These are phyloP conservation scores for Trinectes maculatus DNA, from an alignment of 2,113 vertebrate genomes.

Conservation along the genomic window DNA sequence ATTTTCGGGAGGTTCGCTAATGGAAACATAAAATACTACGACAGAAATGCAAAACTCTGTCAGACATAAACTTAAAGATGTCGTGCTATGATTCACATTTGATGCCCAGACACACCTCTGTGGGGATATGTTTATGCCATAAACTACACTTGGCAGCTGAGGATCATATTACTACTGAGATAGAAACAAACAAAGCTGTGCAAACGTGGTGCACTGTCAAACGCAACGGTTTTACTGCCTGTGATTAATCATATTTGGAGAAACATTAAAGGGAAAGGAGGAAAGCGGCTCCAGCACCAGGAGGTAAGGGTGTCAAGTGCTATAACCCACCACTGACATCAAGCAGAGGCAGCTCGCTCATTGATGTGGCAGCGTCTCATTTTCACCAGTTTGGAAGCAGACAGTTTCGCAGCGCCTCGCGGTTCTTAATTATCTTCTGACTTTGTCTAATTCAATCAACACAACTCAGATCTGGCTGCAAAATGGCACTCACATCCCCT, in stretches of 20 bases:
- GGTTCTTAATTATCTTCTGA: conserved; percentile 84
- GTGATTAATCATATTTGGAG: conserved; percentile 81
- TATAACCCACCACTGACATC: conserved; percentile 78
- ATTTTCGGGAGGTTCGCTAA: conserved; percentile 18
- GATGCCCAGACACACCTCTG: conserved; percentile 63
- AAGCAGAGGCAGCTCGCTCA: conserved; percentile 74
- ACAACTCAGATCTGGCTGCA: conserved; percentile 81
- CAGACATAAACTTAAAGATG: conserved; percentile 20
- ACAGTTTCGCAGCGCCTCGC: conserved; percentile 83
- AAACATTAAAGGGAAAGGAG: conserved; percentile 80
- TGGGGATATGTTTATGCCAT: conserved; percentile 60
- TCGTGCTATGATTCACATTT: conserved; percentile 27
- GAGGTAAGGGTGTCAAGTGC: conserved; percentile 79
- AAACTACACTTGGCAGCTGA: conserved; percentile 70
- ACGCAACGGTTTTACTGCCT: conserved; percentile 58
- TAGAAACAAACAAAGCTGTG: conserved; percentile 75
- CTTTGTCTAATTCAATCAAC: conserved; percentile 87
- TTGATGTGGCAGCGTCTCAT: conserved; percentile 83
- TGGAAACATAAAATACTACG: conserved; percentile 1
- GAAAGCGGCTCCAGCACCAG: conserved; percentile 70
- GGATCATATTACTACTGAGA: conserved; percentile 65
- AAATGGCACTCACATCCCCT: conserved; percentile 79
- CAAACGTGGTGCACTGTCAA: conserved; percentile 71
- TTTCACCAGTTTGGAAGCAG: conserved; percentile 81
- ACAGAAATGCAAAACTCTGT: conserved; percentile 4